Conservation (phyloP, 1,140 invertebrate species). For the Delia radicum region DNA sequence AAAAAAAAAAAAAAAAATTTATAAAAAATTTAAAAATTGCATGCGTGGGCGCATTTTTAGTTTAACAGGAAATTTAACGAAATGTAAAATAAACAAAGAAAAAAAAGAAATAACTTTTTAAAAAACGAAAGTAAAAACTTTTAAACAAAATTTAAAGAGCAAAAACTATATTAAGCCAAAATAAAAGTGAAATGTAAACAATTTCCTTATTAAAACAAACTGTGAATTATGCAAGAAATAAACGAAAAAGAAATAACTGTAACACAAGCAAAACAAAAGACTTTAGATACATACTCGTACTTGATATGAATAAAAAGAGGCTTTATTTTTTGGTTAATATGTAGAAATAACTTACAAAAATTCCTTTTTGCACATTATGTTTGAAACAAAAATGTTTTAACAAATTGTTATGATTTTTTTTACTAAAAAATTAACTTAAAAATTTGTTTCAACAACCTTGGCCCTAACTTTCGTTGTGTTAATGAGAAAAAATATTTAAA, state of each 20-base stretch:
- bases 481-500: background rate
- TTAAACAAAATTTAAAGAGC: background rate
- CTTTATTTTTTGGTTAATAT: background rate
- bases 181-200: slow-evolving; percentile 20
- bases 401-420: background rate
- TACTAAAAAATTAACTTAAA: background rate
- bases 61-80: slow-evolving; percentile 19
- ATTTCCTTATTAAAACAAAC: slow-evolving; percentile 8
- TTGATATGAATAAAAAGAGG: background rate
- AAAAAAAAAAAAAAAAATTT: background rate
- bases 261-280: slow-evolving; percentile 3
- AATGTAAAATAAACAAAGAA: background rate
- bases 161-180: background rate
- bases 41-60: slow-evolving; percentile 21
- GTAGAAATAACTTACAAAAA: background rate
- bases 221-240: background rate
- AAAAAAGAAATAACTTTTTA: background rate
- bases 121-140: background rate
- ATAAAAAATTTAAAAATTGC: slow-evolving; percentile 12
- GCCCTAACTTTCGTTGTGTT: slow-evolving; percentile 19
- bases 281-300: background rate
- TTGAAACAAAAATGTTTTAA: background rate
- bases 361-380: background rate
- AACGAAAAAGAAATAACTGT: background rate
- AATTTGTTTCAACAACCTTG: slow-evolving; percentile 7